A percentile compares a stretch with the other conserved stretches of the same genome.
These are phyloP conservation scores for Chrysomallon squamiferum DNA, from an alignment of 1,140 invertebrate genomes.

Conservation along the genomic window DNA sequence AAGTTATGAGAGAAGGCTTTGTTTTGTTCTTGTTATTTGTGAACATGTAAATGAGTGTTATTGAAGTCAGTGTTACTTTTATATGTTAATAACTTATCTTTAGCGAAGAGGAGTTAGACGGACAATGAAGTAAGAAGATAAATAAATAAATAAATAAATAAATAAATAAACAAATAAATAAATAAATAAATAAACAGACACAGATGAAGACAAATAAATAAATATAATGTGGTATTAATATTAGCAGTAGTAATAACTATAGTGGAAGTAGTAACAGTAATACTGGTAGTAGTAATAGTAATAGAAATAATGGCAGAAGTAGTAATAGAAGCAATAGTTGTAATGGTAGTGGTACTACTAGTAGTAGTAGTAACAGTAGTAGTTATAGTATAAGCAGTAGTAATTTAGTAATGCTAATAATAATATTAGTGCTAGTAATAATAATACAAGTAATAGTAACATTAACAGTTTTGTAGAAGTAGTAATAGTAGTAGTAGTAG, in stretches of 20 bases:
- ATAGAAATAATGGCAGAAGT: not conserved
- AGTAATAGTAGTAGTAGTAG: not conserved
- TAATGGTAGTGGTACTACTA: constrained; percentile 7
- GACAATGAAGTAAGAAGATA: no score
- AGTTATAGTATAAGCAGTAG: not conserved
- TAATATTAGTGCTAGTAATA: not conserved
- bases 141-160: no score
- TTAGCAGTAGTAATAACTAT: not conserved
- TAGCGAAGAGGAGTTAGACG: no score
- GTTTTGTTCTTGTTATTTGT: no score
- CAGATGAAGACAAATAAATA: not conserved
- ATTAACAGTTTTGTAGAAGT: no score
- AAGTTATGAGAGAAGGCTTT: no score
- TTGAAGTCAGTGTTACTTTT: no score
- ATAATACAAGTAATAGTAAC: not conserved
- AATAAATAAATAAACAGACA: not conserved
- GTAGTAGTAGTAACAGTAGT: constrained; percentile 1
- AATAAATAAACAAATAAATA: no score
- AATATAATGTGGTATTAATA: not conserved
- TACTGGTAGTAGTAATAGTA: constrained; percentile 1
- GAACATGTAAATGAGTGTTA: no score
- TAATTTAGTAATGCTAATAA: not conserved
- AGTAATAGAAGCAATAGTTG: not conserved
- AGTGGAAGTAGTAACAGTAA: not conserved
- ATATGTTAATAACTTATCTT: no score